Conservation (phyloP, 2,888 invertebrate species). For the Chrysolina haemoptera region DNA sequence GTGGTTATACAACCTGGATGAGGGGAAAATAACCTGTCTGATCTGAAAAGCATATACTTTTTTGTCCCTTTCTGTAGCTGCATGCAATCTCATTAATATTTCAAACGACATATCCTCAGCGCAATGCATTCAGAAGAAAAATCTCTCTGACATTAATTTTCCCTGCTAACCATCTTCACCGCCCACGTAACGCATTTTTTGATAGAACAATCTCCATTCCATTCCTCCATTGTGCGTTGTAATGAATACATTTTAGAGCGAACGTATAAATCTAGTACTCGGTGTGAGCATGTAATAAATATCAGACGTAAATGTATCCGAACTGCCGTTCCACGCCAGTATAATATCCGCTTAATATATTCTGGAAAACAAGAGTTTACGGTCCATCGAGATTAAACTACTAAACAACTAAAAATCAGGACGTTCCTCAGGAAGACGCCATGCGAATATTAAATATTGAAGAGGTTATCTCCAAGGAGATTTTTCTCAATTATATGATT, state of each 20-base stretch:
- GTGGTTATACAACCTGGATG: no score
- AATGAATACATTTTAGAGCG: conserved; percentile 51
- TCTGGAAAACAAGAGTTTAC: conserved; percentile 52
- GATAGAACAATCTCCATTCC: conserved; percentile 44
- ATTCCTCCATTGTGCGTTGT: conserved; percentile 44
- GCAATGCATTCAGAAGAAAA: neutral
- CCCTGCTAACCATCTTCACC: neutral
- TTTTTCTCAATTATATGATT: conserved; percentile 5
- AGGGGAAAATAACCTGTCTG: no score
- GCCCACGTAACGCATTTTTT: conserved; percentile 32
- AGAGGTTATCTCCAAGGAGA: conserved; percentile 24
- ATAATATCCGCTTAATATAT: conserved; percentile 55
- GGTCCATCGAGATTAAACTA: conserved; percentile 51
- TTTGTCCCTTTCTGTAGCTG: no score
- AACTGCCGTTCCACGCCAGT: conserved; percentile 50
- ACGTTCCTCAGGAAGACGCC: conserved; percentile 20
- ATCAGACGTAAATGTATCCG: conserved; percentile 51
- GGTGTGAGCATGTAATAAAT: conserved; percentile 51
- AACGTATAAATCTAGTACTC: conserved; percentile 46
- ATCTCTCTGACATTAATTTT: neutral
- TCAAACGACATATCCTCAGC: neutral
- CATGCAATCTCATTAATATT: neutral
- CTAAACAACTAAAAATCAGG: conserved; percentile 51
- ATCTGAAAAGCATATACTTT: no score
- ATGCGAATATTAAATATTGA: conserved; percentile 37